phyloP scores from a whole-genome alignment of 2,797 vertebrate genomes.

The Sylvilagus floridanus region DNA sequence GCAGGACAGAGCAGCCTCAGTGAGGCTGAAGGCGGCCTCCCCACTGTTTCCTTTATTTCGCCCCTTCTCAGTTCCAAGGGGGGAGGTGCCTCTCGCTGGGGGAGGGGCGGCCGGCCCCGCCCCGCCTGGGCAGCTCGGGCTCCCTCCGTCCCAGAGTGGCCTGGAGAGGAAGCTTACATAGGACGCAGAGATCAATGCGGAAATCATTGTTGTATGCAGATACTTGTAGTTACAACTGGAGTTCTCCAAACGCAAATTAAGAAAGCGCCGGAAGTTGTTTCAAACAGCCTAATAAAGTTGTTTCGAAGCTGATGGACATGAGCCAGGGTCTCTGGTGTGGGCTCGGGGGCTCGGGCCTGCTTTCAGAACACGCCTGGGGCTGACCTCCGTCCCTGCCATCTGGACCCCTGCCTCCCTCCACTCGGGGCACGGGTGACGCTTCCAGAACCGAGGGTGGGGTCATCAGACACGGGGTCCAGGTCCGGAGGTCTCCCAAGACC shows the following conservation, averaged over 20 bases:
- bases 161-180: constrained; percentile 76
- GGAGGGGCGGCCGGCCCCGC: background rate
- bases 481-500: no score
- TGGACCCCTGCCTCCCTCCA: background rate
- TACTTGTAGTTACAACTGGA: no score
- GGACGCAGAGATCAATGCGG: constrained; percentile 89
- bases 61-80: constrained; percentile 60
- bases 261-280: constrained; percentile 81
- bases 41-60: constrained; percentile 27
- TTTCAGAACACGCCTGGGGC: background rate
- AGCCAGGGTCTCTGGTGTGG: background rate
- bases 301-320: constrained; percentile 78
- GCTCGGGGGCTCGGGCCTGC: no score
- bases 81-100: constrained; percentile 37
- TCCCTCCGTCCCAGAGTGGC: constrained; percentile 77
- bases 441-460: background rate
- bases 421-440: background rate
- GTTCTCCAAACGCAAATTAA: constrained; percentile 74
- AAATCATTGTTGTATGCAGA: constrained; percentile 72
- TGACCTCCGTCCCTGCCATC: no score
- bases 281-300: constrained; percentile 89
- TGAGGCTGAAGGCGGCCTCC: constrained; percentile 35
- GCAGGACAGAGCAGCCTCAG: constrained; percentile 77
- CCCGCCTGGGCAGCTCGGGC: background rate
- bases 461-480: background rate